phyloP scores from a whole-genome alignment of 2,113 vertebrate species.

The Atlantisia rogersi region DNA sequence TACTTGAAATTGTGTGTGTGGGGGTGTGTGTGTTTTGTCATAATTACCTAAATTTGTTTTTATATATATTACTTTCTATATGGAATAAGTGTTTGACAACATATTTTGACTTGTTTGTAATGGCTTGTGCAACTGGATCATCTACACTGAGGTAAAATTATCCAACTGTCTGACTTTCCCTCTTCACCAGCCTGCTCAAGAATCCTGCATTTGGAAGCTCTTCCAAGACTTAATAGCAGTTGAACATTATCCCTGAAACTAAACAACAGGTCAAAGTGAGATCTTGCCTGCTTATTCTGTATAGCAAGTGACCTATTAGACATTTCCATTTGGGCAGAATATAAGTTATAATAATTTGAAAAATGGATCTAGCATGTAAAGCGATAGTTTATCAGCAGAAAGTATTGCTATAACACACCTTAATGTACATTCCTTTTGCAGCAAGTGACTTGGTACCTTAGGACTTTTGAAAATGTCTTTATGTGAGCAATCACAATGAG shows the following conservation, averaged over 20 bases:
- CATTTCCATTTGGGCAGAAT: background rate
- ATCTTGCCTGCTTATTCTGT: background rate
- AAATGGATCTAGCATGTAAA: background rate
- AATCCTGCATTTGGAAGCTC: background rate
- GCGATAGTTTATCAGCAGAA: background rate
- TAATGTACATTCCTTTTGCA: background rate
- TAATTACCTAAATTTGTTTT: background rate
- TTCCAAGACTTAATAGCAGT: background rate
- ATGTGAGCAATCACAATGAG: background rate
- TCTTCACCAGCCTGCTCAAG: background rate
- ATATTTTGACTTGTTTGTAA: background rate
- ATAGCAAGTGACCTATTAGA: background rate
- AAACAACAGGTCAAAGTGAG: background rate
- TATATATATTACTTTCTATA: background rate
- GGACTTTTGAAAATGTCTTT: background rate
- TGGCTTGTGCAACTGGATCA: background rate
- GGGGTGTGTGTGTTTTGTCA: background rate
- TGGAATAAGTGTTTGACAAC: background rate
- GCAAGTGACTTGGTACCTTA: background rate
- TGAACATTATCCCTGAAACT: background rate
- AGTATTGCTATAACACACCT: background rate
- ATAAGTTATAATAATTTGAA: background rate
- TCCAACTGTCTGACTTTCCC: background rate
- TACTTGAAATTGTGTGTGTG: background rate
- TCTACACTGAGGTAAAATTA: background rate